Evolutionary conservation across 2,888 invertebrate species (phyloP).

Genomic region (Chelonus formosanus): DNA sequence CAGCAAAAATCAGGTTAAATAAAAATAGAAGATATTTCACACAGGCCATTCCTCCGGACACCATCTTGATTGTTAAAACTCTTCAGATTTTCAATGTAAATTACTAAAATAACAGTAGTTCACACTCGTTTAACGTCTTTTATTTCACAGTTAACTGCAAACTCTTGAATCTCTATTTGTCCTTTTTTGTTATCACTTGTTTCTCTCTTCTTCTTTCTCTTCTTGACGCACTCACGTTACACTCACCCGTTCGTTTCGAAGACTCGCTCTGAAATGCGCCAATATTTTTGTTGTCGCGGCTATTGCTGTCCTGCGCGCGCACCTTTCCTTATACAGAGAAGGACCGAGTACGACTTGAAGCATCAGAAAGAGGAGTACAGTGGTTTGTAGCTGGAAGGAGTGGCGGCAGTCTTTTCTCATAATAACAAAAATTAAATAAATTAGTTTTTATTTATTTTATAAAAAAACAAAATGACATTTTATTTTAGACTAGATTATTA

Average conservation of each 20-base stretch:
- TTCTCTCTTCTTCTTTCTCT: conserved; percentile 24
- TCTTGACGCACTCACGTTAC: conserved; percentile 7
- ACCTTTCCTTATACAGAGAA: neutral
- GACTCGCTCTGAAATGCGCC: conserved; percentile 45
- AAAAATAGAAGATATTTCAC: conserved; percentile 88
- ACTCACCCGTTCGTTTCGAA: conserved; percentile 36
- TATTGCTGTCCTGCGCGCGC: conserved; percentile 38
- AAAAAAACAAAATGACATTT: neutral
- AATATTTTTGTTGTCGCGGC: conserved; percentile 43
- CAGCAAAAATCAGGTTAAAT: conserved; percentile 88
- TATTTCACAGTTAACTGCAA: no score
- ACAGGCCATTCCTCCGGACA: conserved; percentile 84
- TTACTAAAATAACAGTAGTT: no score
- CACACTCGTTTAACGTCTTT: no score
- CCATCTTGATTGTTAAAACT: conserved; percentile 68
- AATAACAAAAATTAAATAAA: neutral
- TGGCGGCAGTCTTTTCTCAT: no score
- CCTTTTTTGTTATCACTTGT: conserved; percentile 24
- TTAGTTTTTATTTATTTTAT: neutral
- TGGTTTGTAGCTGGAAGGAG: neutral
- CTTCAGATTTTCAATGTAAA: conserved; percentile 7
- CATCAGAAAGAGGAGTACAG: neutral
- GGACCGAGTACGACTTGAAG: no score
- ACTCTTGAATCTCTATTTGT: neutral
- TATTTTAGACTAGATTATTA: no score